Base-by-base conservation (phyloP, 2,888 invertebrate genomes). In the Bombylius discolor region DNA sequence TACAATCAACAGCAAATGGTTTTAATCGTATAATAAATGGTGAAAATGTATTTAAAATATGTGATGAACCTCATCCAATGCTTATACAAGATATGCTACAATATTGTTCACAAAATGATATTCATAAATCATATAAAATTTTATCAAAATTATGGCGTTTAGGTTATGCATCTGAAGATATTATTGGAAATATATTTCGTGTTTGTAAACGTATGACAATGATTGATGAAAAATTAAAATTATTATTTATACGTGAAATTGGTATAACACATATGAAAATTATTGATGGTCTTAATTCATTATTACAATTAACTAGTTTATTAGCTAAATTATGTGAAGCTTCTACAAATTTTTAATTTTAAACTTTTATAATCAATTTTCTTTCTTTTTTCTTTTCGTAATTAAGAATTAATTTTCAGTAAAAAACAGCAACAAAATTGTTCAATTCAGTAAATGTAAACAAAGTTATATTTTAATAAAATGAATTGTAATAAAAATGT, bases 31-130 rank as follows among this genome's bases (percentile, higher is more conserved):
- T 99, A n/a, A 87, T 99, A n/a, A 90, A 85, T 62, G 84, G 89
- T 52, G 87, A 89, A 63, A 92, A 96, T 77, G 99, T 99, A 31
- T 98, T 97, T 71, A 96, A 95, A 80, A 96, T 98, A 11, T 99
- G 99, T 71, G 99, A 99, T 73, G 98, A 99, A 74, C 99, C 99
- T 0, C 98, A 98, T 77, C 99, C 99, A 0, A 79, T 95, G 70
- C 76, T 95, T 4, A 85, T 99, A 51, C 87, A 89, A 71, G 84
- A 87, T 66, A 96, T 98, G 95, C 76, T 99, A 51, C 82, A 87
- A 61, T 80, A 83, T 64, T 98, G 98, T 73, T 76, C 81, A 1
- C 76, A 82, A 54, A 87, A 86, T 47, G 86, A 95, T 66, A 84
- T 96, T 58, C 85, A 88, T 58, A 86, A 86, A 63, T 91, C 96